Base-by-base conservation (phyloP, 2,797 vertebrate species). In the Streptopelia turtur region DNA sequence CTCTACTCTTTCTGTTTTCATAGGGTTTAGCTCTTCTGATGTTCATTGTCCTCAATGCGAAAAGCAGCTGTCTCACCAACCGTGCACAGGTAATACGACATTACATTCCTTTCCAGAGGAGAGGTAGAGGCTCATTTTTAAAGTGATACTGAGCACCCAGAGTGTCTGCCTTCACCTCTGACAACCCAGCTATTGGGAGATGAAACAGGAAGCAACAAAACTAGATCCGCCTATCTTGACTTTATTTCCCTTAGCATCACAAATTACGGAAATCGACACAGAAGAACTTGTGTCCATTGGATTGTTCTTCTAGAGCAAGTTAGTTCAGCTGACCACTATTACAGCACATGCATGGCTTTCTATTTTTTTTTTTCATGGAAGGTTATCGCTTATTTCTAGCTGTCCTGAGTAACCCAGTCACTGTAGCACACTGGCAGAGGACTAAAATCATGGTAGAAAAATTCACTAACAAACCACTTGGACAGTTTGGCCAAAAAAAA, bases 11-110 rank as follows among this genome's bases (percentile, higher is more conserved):
- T 60, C 69, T 91, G 43, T 64, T 92, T 92, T 69, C 68, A 66
- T 7, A 90, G n/a, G 25, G 25, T 68, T 87, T 55, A 89, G 24
- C 8, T 75, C 69, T 89, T 87, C 72, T 28, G 57, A 69, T 70
- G 60, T 37, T 60, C 60, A 31, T 9, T 16, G 11, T 61, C 21
- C 43, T 82, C 68, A 21, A 30, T 9, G 23, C 60, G 64, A 83
- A 70, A 65, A 84, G 31, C 71, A 94, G 41, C n/a, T 72, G n/a
- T 41, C 21, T 84, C 66, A 52, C 57, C 28, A 72, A 12, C 33
- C 0, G 0, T 8, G 21, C 9, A 18, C 7, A 43, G 52, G 52
- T 27, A 80, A 66, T 8, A 63, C 0, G 0, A 27, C 41, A 68
- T 41, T 50, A 49, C 31, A 63, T 28, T 81, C 30, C 61, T 78